Conservation (phyloP, 2,797 vertebrate species). For the Xenopus petersii region DNA sequence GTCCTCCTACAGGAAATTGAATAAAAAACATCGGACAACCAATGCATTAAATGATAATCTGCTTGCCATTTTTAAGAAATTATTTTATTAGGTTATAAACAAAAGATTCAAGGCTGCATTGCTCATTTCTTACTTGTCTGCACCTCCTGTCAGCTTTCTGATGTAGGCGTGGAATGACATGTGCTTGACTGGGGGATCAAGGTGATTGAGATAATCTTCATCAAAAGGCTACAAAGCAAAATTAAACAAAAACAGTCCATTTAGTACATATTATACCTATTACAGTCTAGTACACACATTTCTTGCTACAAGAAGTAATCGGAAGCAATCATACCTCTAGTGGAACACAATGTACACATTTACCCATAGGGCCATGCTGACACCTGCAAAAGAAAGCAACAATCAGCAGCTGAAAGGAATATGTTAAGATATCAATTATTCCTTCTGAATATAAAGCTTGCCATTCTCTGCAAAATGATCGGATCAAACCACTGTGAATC, state of each 20-base stretch:
- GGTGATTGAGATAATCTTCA: conserved; percentile 97
- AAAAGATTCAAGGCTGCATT: too few relatives aligned
- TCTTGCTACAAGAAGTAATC: neutral
- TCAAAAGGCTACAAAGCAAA: conserved; percentile 82
- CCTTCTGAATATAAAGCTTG: too few relatives aligned
- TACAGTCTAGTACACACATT: neutral
- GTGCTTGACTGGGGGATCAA: conserved; percentile 97
- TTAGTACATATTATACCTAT: neutral
- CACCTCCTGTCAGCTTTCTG: conserved; percentile 94
- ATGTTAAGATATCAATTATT: neutral
- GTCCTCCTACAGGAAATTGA: too few relatives aligned
- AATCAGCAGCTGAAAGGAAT: too few relatives aligned
- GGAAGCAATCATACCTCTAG: conserved; percentile 79
- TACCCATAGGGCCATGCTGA: conserved; percentile 89
- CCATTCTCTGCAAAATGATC: too few relatives aligned
- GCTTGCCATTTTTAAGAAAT: too few relatives aligned
- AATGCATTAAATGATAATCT: too few relatives aligned
- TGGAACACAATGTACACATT: conserved; percentile 95
- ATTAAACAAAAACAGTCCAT: neutral
- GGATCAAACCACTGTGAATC: too few relatives aligned
- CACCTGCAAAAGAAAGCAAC: conserved; percentile 69
- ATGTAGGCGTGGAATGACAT: conserved; percentile 99
- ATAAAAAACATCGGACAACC: too few relatives aligned
- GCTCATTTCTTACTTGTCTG: conserved; percentile 84
- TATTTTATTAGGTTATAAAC: too few relatives aligned